Conservation (phyloP, 2,113 vertebrate species). For the Marmota flaviventris region DNA sequence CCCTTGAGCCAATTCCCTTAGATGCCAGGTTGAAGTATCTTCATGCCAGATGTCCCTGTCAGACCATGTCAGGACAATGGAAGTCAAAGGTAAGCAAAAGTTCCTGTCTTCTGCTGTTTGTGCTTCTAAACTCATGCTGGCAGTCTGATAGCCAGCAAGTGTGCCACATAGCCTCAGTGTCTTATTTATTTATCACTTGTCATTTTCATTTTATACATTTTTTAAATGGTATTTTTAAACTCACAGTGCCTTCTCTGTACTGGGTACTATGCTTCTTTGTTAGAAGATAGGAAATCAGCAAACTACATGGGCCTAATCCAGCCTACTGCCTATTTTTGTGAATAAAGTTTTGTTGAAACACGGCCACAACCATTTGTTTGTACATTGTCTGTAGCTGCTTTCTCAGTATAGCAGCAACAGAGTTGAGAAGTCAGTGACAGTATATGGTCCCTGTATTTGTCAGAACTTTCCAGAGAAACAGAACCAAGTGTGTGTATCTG, state of each 20-base stretch:
- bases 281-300: neutral
- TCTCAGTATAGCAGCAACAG: neutral
- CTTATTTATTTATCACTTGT: neutral
- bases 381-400: neutral
- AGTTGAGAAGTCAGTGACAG: neutral
- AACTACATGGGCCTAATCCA: neutral
- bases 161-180: neutral
- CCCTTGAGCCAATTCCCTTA: neutral
- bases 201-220: neutral
- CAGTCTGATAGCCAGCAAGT: neutral
- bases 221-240: neutral
- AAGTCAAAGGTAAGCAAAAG: neutral
- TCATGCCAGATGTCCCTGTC: neutral
- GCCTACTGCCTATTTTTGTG: neutral
- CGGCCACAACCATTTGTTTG: neutral
- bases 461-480: neutral
- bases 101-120: neutral
- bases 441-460: neutral
- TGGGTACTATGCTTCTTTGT: neutral
- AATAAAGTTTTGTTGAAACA: constrained; percentile 26
- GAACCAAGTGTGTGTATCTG: neutral
- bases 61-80: neutral
- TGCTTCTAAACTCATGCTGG: neutral
- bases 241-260: neutral
- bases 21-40: neutral